Evolutionary conservation across 2,797 vertebrate species (phyloP), one percentile per base, ranked within the genome.

Genomic region (Enteromius argenteus): DNA sequence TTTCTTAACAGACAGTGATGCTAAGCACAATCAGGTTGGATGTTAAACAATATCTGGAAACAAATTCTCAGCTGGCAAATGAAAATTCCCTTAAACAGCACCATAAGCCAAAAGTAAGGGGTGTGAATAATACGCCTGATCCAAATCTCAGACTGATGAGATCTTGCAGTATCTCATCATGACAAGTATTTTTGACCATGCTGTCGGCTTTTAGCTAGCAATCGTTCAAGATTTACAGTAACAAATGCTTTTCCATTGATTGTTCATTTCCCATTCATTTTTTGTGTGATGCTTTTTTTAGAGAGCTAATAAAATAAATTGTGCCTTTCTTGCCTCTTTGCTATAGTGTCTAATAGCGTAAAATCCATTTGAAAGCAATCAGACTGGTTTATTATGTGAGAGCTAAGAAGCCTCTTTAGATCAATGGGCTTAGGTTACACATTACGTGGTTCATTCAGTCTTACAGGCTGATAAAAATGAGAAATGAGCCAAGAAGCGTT

Each of bases 341-440:
- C 79, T n/a, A 46, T 73, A 19, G 42, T 49, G n/a, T 64, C 42
- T 66, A 82, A 67, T 39, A 58, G 19, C 32, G 4, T 14, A 0
- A 73, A 56, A n/a, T 42, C n/a, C n/a, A 42, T 83, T 67, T 56
- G 23, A 67, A 83, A 76, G 81, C 60, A 67, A 30, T 83, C 39
- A 62, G 39, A 46, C 21, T 64, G 19, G 74, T 64, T 77, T 77
- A n/a, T n/a, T 17, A 44, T 64, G 42, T 66, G 32, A 56, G 60
- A 66, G 60, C 72, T 15, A 51, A 53, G n/a, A 83, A 83, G 46
- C 30, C 46, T 77, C 15, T 77, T 83, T 77, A 58, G 46, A 56
- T 58, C 10, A 76, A 10, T 27, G 35, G 17, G n/a, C 5, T 81
- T 62, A 32, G 42, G 39, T 81, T 72, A 32, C 11, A 4, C 64